A percentile compares a stretch with the other conserved stretches of the same genome.
Conservation (phyloP, 2,113 vertebrate genomes). For the Naja naja region DNA sequence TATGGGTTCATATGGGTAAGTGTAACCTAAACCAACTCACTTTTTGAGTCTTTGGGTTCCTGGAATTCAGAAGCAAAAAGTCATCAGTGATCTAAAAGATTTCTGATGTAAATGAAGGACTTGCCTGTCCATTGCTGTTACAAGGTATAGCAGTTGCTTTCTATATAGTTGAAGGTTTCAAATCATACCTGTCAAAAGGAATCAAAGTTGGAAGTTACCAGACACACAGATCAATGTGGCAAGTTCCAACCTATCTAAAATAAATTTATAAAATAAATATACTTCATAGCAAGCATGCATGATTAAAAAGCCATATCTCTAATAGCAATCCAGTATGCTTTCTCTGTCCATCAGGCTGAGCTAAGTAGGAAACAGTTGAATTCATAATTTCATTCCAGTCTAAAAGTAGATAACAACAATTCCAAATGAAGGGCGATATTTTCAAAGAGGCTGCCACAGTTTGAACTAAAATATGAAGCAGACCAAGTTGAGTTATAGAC, state of each 20-base stretch:
- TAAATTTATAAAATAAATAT: background rate
- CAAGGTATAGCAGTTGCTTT: background rate
- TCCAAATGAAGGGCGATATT: background rate
- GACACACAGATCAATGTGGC: background rate
- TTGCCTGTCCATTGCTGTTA: no score
- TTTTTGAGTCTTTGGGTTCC: background rate
- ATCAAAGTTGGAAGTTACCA: background rate
- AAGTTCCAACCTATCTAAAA: background rate
- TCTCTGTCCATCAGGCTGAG: background rate
- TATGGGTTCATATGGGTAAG: background rate
- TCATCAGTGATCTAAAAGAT: background rate
- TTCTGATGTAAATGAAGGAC: background rate
- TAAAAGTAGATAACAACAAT: background rate
- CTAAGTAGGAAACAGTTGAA: background rate
- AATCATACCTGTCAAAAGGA: background rate
- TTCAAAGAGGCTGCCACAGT: background rate
- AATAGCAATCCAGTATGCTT: background rate
- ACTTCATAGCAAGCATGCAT: no score
- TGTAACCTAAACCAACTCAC: background rate
- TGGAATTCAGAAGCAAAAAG: background rate
- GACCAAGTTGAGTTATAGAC: background rate
- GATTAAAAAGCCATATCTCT: background rate
- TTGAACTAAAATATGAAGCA: background rate
- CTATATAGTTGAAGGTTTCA: background rate
- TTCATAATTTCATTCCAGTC: background rate